Base-by-base conservation (phyloP, 2,797 vertebrate genomes). In the Pterois miles region DNA sequence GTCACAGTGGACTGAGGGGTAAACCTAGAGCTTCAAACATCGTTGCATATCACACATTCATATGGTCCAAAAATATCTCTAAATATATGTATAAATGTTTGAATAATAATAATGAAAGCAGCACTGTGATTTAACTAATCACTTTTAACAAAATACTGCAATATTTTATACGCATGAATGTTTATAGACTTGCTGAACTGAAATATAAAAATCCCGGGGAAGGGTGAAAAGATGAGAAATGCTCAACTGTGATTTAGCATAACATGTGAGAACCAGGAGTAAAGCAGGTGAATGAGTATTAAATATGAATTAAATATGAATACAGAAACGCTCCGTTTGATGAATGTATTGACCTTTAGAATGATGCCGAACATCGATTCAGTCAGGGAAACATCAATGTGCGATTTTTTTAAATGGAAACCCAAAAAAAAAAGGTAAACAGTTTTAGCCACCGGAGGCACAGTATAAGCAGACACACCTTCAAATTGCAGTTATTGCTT, bases 41-140 rank as follows among this genome's bases (percentile, higher is more conserved):
- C 57, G 34, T 14, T 52, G 22, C 23, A 29, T 60, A 43, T 63
- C 10, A 40, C 18, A 81, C 72, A 70, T 63, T 78, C 31, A 74
- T 11, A 43, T 23, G 5, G 60, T 80, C 43, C 40, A 64, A 75
- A 72, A 54, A 64, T 43, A 38, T 63, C 3, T 20, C 20, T 10
- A 23, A 18, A 20, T 36, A 43, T 43, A 43, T 43, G 7, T 22
- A 1, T 67, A 22, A 50, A 2, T n/a, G 11, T 20, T 20, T 16
- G 23, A 23, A 57, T 60, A 34, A 53, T 6, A n/a, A 48, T 3
- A 22, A 63, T 20, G 7, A 64, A 65, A 65, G 29, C 40, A 65
- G 11, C 0, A 2, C 6, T 64, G 20, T 59, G 9, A 54, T 52
- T 58, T 9, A 33, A 56, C 7, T 22, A 3, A 48, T 40, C 6